These are phyloP conservation scores for Caenorhabditis sp. DNA, from an alignment of 2,888 invertebrate species.

Conservation along the genomic window DNA sequence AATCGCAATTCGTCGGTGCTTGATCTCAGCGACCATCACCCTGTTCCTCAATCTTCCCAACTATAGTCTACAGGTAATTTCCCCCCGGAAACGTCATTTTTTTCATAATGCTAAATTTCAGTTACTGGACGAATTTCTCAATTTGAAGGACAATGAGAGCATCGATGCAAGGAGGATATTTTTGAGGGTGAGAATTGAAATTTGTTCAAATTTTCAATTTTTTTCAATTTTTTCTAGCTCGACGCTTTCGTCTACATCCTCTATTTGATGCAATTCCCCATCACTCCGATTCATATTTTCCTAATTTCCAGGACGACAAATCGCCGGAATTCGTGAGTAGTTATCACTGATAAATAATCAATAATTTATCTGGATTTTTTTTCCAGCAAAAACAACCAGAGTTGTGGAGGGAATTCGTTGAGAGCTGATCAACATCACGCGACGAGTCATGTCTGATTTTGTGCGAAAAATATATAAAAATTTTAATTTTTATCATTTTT, in stretches of 20 bases:
- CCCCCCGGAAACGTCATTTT: no score
- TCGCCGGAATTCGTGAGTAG: neutral
- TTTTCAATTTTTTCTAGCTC: constrained; percentile 43
- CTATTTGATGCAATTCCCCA: constrained; percentile 68
- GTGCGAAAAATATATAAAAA: no score
- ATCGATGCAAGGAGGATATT: constrained; percentile 29
- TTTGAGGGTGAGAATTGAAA: constrained; percentile 38
- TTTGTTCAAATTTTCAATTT: neutral
- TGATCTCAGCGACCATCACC: constrained; percentile 67
- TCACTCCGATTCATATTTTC: constrained; percentile 66
- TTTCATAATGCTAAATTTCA: constrained; percentile 33
- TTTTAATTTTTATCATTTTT: no score
- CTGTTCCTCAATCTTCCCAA: constrained; percentile 67
- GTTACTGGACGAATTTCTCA: constrained; percentile 67
- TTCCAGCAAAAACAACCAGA: neutral
- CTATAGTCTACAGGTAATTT: constrained; percentile 65
- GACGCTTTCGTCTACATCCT: constrained; percentile 68
- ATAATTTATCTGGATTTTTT: neutral
- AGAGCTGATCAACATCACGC: constrained; percentile 2
- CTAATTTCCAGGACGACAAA: constrained; percentile 28
- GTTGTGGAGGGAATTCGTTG: neutral
- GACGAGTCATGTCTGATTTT: constrained; percentile 2
- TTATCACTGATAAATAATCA: neutral
- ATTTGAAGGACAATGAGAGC: constrained; percentile 30
- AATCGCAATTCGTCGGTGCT: constrained; percentile 64